Percentiles rank a stretch among this genome's conserved stretches.
phyloP scores from a whole-genome alignment of 2,113 vertebrate genomes.

The Passer domesticus region DNA sequence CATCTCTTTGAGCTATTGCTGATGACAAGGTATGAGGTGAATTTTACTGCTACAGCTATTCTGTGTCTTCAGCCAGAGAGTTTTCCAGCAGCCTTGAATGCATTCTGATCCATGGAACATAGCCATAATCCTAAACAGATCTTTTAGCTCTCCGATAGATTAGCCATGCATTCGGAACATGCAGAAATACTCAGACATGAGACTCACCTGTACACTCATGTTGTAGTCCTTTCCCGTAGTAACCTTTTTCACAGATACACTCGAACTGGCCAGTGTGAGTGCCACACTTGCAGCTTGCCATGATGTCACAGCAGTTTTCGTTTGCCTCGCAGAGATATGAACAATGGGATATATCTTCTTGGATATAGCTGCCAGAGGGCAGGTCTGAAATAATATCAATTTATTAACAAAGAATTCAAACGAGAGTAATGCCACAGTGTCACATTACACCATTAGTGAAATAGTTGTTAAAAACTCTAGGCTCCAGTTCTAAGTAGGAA shows the following conservation, averaged over 20 bases:
- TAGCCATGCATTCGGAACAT: background rate
- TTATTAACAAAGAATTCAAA: background rate
- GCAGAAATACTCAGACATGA: background rate
- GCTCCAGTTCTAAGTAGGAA: background rate
- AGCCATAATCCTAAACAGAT: background rate
- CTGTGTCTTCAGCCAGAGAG: background rate
- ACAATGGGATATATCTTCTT: conserved; percentile 88
- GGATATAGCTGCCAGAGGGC: conserved; percentile 93
- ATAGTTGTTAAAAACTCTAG: background rate
- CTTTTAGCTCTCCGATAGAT: background rate
- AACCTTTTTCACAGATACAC: conserved; percentile 94
- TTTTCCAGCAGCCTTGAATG: background rate
- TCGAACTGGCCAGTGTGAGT: conserved; percentile 97
- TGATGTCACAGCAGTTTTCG: conserved; percentile 90
- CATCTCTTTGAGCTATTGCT: background rate
- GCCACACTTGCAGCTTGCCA: conserved; percentile 97
- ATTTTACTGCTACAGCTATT: background rate
- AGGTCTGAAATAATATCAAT: conserved; percentile 79
- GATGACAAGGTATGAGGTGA: background rate
- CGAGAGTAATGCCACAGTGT: background rate
- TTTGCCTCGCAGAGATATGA: conserved; percentile 87
- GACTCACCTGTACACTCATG: conserved; percentile 90
- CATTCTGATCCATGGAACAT: background rate
- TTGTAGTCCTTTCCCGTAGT: conserved; percentile 93
- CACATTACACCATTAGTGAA: background rate